phyloP scores from a whole-genome alignment of 2,113 vertebrate genomes.

The Phrynocephalus versicolor region DNA sequence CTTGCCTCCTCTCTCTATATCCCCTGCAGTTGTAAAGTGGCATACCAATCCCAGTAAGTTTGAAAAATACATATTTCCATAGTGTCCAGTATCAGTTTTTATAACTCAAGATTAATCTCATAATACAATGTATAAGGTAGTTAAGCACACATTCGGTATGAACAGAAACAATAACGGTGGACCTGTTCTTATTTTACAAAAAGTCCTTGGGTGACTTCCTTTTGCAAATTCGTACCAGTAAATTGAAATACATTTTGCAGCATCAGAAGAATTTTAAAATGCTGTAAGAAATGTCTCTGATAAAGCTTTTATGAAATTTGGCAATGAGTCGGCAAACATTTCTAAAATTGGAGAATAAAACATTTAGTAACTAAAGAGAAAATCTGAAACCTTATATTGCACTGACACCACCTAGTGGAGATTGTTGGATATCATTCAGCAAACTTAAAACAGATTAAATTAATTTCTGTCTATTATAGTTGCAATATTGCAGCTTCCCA shows the following conservation, averaged over 20 bases:
- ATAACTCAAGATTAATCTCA: background rate
- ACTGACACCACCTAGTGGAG: conserved; percentile 54
- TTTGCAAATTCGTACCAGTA: background rate
- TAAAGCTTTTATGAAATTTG: background rate
- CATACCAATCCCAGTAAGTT: too few relatives aligned
- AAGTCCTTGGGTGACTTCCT: too few relatives aligned
- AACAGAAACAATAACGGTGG: background rate
- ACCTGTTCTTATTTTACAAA: too few relatives aligned
- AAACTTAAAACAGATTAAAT: background rate
- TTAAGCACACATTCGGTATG: background rate
- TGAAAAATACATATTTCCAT: background rate
- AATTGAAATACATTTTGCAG: background rate
- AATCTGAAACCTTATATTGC: conserved; percentile 10
- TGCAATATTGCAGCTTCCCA: background rate
- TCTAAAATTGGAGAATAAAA: background rate
- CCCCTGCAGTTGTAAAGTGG: too few relatives aligned
- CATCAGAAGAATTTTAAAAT: background rate
- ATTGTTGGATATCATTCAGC: background rate
- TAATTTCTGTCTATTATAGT: background rate
- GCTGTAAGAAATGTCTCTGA: background rate
- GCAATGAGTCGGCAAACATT: background rate
- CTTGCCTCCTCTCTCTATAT: too few relatives aligned
- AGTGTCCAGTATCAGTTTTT: background rate
- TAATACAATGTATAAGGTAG: background rate
- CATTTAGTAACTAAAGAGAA: background rate